These are phyloP conservation scores for Cranoglanis bouderius DNA, from an alignment of 2,113 vertebrate species.

Conservation along the genomic window DNA sequence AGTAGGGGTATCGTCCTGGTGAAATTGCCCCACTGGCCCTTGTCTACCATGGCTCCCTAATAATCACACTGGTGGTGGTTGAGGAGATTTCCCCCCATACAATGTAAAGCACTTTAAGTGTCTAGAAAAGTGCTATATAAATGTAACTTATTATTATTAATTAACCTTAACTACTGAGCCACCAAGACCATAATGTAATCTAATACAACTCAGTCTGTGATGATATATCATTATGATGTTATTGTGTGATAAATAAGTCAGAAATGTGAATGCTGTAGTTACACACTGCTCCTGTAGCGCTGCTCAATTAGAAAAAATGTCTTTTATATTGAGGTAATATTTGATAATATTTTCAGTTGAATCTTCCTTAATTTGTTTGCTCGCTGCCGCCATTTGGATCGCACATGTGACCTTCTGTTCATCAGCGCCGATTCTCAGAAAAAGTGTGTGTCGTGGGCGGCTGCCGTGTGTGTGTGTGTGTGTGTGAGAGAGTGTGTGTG, in stretches of 20 bases:
- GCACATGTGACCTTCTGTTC: slow-evolving; percentile 53
- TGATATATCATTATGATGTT: neutral
- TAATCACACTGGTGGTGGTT: no score
- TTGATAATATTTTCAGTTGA: neutral
- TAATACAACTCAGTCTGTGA: no score
- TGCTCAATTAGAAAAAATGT: neutral
- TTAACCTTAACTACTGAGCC: no score
- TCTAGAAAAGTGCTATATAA: no score
- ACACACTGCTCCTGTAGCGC: neutral
- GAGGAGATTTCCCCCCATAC: no score
- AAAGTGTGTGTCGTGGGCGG: slow-evolving; percentile 77
- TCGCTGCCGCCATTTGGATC: slow-evolving; percentile 38
- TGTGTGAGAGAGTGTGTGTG: slow-evolving; percentile 24
- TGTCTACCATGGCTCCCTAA: no score
- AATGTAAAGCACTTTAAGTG: no score
- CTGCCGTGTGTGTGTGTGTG: slow-evolving; percentile 56
- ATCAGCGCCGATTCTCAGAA: slow-evolving; percentile 63
- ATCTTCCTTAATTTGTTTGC: slow-evolving; percentile 9
- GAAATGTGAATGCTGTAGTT: neutral
- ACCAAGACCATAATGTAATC: no score
- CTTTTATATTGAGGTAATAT: neutral
- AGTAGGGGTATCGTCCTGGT: no score
- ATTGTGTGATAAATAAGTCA: neutral
- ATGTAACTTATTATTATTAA: no score
- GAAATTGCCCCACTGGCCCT: no score